A percentile compares a stretch with the other conserved stretches of the same genome.
These are phyloP conservation scores for Poeciliopsis gracilis DNA, from an alignment of 2,797 vertebrate genomes.

Conservation along the genomic window DNA sequence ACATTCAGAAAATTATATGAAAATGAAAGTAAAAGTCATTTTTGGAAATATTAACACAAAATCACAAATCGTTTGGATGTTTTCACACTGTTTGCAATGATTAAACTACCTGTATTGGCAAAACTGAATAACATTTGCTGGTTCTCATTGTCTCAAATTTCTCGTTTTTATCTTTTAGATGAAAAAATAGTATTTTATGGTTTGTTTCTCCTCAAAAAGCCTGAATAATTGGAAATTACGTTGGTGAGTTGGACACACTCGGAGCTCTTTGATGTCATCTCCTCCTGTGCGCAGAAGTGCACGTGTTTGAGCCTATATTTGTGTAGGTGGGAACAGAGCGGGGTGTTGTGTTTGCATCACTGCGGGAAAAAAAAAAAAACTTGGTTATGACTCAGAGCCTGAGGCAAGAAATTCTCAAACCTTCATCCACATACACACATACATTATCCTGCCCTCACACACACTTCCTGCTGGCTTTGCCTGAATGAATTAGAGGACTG, in stretches of 20 bases:
- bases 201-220: not conserved
- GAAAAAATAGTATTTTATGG: not conserved
- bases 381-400: conserved; percentile 52
- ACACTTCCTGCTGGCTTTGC: conserved; percentile 40
- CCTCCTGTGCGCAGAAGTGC: conserved; percentile 5
- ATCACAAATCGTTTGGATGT: not conserved
- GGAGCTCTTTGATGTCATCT: conserved; percentile 38
- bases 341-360: conserved; percentile 46
- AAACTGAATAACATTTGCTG: not conserved
- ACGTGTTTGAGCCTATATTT: conserved; percentile 1
- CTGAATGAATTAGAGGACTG: conserved; percentile 57
- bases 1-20: not conserved
- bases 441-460: not conserved
- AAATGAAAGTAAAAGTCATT: not conserved
- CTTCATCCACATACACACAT: conserved; percentile 19
- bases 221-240: conserved; percentile 34
- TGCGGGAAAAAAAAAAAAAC: conserved; percentile 27
- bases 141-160: not conserved
- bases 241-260: conserved; percentile 14
- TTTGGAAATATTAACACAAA: not conserved
- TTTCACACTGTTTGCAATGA: not conserved
- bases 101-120: not conserved
- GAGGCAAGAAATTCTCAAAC: conserved; percentile 47
- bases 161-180: not conserved
- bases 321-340: conserved; percentile 23